A percentile compares a stretch with the other conserved stretches of the same genome.
These are phyloP conservation scores for Pteromalus puparum DNA, from an alignment of 1,140 invertebrate genomes.

Conservation along the genomic window DNA sequence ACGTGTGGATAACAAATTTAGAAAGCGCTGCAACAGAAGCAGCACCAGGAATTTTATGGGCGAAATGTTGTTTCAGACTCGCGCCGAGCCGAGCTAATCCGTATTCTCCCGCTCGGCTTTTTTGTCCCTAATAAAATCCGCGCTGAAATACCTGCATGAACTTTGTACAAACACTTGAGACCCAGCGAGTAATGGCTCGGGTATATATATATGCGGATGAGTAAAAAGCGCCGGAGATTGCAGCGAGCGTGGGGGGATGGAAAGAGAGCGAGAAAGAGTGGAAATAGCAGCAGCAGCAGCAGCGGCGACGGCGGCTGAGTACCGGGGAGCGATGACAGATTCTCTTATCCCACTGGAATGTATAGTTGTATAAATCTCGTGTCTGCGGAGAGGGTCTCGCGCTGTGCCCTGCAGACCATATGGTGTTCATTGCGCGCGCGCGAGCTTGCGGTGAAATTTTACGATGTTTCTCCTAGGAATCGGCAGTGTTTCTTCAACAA, in stretches of 20 bases:
- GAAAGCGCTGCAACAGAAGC: neutral
- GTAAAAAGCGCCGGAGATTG: conserved; percentile 5
- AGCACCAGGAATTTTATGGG: neutral
- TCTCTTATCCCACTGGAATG: neutral
- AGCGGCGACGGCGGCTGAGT: no score
- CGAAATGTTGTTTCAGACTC: conserved; percentile 20
- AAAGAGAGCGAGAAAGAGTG: neutral
- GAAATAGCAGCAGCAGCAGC: conserved; percentile 8
- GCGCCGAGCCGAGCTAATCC: neutral
- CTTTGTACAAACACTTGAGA: conserved; percentile 13
- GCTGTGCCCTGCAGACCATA: neutral
- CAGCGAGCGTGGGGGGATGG: neutral
- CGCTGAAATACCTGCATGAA: neutral
- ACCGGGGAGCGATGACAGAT: neutral
- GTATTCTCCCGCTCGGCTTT: neutral
- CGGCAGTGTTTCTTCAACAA: conserved; percentile 43
- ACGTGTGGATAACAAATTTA: neutral
- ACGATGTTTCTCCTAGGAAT: conserved; percentile 30
- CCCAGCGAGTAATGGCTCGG: neutral
- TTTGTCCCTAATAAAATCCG: conserved; percentile 13
- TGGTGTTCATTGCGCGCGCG: neutral
- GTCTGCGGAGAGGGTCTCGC: neutral
- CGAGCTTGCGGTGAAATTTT: conserved; percentile 28
- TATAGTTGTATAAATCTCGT: neutral
- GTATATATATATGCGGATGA: neutral